Percentiles rank a stretch among this genome's conserved stretches.
These are phyloP conservation scores for Lepas anatifera DNA, from an alignment of 2,888 invertebrate genomes.

Conservation along the genomic window DNA sequence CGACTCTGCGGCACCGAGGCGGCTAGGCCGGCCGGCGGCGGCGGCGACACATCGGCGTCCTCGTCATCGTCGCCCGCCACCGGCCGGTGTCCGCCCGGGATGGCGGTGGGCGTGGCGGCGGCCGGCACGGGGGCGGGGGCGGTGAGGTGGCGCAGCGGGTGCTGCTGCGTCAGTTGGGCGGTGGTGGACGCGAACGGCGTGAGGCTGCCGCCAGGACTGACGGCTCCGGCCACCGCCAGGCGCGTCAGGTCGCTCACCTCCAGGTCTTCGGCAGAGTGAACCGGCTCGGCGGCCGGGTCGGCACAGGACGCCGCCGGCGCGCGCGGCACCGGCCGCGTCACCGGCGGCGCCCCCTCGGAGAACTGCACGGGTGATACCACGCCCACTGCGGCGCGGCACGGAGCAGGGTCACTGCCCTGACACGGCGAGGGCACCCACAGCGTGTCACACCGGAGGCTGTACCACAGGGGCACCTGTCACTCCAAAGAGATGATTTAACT, in stretches of 20 bases:
- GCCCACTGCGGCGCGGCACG: neutral
- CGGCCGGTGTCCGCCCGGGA: neutral
- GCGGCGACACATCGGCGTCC: neutral
- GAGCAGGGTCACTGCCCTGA: too few species aligned
- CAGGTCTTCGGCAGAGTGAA: neutral
- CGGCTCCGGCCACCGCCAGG: neutral
- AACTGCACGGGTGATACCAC: constrained; percentile 9
- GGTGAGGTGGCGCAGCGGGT: neutral
- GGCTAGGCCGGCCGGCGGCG: neutral
- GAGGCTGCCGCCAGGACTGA: neutral
- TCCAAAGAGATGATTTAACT: too few species aligned
- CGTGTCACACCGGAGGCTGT: too few species aligned
- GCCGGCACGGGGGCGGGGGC: neutral
- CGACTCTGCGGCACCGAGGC: constrained; percentile 4
- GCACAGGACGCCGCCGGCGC: neutral
- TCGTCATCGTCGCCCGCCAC: neutral
- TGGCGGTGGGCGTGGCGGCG: neutral
- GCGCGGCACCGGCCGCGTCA: constrained; percentile 3
- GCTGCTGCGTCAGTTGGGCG: neutral
- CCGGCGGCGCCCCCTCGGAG: neutral
- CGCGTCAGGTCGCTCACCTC: constrained; percentile 7
- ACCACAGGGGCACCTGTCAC: too few species aligned
- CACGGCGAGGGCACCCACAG: too few species aligned
- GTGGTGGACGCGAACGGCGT: constrained; percentile 5
- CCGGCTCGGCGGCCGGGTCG: neutral